Evolutionary conservation across 2,113 vertebrate genomes (phyloP).

Genomic region (Pelvicachromis taeniatus): DNA sequence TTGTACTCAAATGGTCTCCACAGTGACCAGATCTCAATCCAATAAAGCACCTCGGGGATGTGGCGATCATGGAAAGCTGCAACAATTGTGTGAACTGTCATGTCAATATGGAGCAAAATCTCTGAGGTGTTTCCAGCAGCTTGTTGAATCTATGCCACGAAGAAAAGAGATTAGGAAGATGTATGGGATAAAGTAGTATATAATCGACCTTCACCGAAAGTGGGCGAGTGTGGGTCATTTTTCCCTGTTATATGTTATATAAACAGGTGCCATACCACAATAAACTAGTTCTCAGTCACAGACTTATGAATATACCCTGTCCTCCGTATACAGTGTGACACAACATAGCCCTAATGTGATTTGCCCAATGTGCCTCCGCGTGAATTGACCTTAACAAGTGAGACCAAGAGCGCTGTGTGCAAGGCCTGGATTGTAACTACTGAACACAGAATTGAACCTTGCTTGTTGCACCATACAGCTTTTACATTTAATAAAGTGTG

Average conservation of each 20-base stretch:
- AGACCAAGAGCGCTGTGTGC: background rate
- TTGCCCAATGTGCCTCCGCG: background rate
- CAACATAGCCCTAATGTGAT: constrained; percentile 12
- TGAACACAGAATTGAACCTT: background rate
- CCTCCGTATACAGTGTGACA: background rate
- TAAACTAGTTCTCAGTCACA: background rate
- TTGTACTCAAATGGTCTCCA: background rate
- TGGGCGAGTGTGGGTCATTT: background rate
- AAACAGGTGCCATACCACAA: background rate
- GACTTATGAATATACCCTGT: background rate
- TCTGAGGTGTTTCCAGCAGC: background rate
- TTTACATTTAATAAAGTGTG: background rate
- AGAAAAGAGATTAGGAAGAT: background rate
- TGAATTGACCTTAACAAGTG: constrained; percentile 24
- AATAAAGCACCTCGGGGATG: background rate
- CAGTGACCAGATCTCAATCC: background rate
- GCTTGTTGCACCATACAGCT: background rate
- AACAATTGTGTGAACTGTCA: background rate
- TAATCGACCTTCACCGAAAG: background rate
- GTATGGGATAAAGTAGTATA: background rate
- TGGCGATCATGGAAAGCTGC: background rate
- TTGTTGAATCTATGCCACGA: background rate
- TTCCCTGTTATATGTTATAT: background rate
- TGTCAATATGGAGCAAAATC: background rate
- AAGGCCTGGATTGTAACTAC: background rate